Conservation (phyloP, 2,113 vertebrate species). For the Micronycteris hirsuta region DNA sequence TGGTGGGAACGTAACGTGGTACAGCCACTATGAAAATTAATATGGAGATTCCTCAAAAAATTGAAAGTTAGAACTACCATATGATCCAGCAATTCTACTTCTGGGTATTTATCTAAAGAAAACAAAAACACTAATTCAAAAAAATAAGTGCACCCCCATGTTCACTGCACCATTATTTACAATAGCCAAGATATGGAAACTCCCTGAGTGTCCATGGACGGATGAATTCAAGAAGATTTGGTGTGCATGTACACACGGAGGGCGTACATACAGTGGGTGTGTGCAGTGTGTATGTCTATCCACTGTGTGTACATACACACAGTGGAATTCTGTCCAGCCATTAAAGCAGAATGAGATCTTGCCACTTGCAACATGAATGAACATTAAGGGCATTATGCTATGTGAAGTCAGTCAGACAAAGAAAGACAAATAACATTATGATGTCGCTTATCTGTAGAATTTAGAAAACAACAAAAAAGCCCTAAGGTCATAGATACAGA, state of each 20-base stretch:
- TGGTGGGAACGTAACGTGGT: no score
- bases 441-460: neutral
- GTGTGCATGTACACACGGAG: neutral
- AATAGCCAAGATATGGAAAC: neutral
- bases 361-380: no score
- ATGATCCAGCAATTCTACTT: neutral
- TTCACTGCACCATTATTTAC: no score
- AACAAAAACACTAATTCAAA: neutral
- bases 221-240: no score
- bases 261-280: neutral
- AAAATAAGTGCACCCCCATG: neutral
- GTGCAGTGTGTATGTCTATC: neutral
- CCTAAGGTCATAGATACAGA: neutral
- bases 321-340: no score
- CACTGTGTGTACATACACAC: no score
- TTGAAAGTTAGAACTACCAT: neutral
- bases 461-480: neutral
- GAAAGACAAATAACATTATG: neutral
- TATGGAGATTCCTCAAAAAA: neutral
- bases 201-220: no score
- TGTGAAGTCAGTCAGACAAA: no score
- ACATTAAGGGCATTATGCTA: no score
- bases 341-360: no score
- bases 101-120: neutral
- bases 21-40: no score